Evolutionary conservation across 2,888 invertebrate genomes (phyloP).

Genomic region (Cistogaster globosa): DNA sequence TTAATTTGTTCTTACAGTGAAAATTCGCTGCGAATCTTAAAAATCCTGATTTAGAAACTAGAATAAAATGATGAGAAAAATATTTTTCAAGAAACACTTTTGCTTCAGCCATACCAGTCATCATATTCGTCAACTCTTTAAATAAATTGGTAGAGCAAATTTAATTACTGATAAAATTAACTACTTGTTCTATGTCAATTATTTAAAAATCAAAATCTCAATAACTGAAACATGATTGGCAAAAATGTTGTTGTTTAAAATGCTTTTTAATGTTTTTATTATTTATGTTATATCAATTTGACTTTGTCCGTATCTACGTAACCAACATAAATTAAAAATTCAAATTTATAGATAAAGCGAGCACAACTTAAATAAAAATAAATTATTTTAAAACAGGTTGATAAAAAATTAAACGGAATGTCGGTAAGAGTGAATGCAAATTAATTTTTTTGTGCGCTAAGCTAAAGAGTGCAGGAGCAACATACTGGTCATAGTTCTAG

Average conservation of each 20-base stretch:
- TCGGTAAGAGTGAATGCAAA: constrained; percentile 36
- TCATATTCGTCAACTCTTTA: neutral
- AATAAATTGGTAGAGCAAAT: neutral
- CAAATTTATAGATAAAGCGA: constrained; percentile 39
- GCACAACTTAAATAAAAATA: constrained; percentile 2
- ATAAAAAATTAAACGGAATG: constrained; percentile 12
- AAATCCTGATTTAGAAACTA: too few species aligned
- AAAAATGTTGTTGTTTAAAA: constrained; percentile 7
- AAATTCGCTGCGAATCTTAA: too few species aligned
- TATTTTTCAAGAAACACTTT: neutral
- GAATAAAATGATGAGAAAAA: too few species aligned
- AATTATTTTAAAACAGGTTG: constrained; percentile 30
- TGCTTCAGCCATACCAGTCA: neutral
- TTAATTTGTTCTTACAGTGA: too few species aligned
- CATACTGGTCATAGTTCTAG: neutral
- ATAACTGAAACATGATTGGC: constrained; percentile 39
- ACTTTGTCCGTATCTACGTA: constrained; percentile 15
- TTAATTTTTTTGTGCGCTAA: constrained; percentile 27
- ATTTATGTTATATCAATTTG: neutral
- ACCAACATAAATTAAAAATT: constrained; percentile 56
- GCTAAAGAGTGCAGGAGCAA: neutral
- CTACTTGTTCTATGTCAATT: neutral
- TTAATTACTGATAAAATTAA: neutral
- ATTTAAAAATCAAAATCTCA: constrained; percentile 33
- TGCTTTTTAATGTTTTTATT: constrained; percentile 6